Base-by-base conservation (phyloP, 2,797 vertebrate species). In the Oreochromis grahami region DNA sequence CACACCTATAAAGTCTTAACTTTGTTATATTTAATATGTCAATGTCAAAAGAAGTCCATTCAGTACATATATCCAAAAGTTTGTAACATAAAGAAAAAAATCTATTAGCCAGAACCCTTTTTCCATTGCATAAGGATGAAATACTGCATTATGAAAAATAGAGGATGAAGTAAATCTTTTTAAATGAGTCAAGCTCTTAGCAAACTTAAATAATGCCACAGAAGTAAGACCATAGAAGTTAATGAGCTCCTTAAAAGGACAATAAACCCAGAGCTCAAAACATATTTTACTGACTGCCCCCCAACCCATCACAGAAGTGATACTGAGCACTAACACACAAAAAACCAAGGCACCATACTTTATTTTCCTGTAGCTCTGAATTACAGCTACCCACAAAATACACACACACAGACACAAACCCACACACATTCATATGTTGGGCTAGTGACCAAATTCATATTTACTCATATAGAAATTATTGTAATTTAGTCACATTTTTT, bases 191-290 rank as follows among this genome's bases (percentile, higher is more conserved):
- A 1, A 63, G 77, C 63, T 79, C 45, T 36, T 56, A 24, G 24
- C 50, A 50, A 63, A 77, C 51, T 36, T 36, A 81, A 63, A 84
- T 21, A 14, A 68, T 45, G 32, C 5, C 48, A 84, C 43, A 74
- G 63, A 60, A 38, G 51, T 26, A n/a, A 82, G 51, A 43, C 56
- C 15, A 48, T 79, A 74, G 3, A 21, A 76, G 78, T 77, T 58
- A 34, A 81, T 88, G 68, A 78, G 32, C 78, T 78, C 26, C 51
- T 36, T 84, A 63, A 82, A 87, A 81, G 26, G 34, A 80, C 56
- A 79, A 72, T 78, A 83, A 84, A 72, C 9, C 38, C 51, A 68
- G 9, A 8, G 77, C 70, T 82, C 70, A 81, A 76, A 84, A 36
- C 58, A 43, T 56, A 77, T 83, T 83, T 86, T 19, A 77, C 56